A percentile compares a stretch with the other conserved stretches of the same genome.
These are phyloP conservation scores for Clunio marinus DNA, from an alignment of 2,888 invertebrate genomes.

Conservation along the genomic window DNA sequence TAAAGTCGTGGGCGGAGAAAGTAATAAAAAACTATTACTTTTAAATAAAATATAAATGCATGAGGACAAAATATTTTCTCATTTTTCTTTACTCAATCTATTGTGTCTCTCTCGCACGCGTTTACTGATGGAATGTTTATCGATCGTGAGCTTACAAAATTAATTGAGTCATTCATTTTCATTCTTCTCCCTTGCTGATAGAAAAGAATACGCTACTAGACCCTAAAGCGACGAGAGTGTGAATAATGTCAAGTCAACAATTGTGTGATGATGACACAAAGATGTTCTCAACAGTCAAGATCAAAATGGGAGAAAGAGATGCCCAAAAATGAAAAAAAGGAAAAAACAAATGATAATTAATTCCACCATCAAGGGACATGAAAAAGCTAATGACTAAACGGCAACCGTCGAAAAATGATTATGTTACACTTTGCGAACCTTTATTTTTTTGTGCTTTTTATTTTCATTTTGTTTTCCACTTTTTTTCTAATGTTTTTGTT, in stretches of 20 bases:
- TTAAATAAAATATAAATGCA: neutral
- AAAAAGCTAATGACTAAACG: constrained; percentile 3
- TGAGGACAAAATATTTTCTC: neutral
- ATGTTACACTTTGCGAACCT: neutral
- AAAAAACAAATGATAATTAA: neutral
- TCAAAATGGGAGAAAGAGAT: too few species aligned
- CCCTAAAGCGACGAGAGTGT: too few species aligned
- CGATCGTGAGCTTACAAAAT: neutral
- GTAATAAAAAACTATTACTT: too few species aligned
- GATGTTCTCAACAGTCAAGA: too few species aligned
- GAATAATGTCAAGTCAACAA: too few species aligned
- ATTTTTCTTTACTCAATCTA: too few species aligned
- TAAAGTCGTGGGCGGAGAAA: too few species aligned
- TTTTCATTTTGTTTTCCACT: neutral
- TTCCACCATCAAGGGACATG: constrained; percentile 8
- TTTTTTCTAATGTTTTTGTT: too few species aligned
- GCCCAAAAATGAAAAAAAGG: too few species aligned
- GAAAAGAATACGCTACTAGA: too few species aligned
- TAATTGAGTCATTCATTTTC: constrained; percentile 1
- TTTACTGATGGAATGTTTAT: neutral
- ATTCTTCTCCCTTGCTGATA: too few species aligned
- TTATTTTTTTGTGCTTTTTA: neutral
- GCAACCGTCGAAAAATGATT: neutral
- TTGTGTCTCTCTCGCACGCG: neutral
- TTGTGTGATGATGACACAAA: too few species aligned